Conservation (phyloP, 2,797 vertebrate genomes). For the Syncerus caffer region DNA sequence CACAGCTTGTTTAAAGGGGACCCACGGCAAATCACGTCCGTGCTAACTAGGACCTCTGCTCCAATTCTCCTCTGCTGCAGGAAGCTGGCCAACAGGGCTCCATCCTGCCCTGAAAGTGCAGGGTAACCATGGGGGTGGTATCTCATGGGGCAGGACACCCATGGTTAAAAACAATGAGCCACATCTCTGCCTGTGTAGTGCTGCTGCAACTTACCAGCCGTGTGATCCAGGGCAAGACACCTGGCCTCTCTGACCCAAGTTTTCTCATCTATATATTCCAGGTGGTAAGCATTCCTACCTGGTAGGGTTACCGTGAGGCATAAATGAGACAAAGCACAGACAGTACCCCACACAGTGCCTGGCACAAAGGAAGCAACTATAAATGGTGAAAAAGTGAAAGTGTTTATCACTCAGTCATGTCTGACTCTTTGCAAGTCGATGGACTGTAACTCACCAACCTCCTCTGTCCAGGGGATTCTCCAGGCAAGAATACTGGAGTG, state of each 20-base stretch:
- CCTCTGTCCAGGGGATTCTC: not conserved
- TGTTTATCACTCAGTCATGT: not conserved
- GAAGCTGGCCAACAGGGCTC: not conserved
- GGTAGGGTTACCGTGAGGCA: not conserved
- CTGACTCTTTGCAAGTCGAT: not conserved
- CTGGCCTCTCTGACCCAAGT: not conserved
- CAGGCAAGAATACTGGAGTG: not conserved
- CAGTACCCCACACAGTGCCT: not conserved
- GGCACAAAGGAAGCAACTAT: not conserved
- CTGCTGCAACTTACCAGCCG: not conserved
- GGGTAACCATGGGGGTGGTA: fast-evolving
- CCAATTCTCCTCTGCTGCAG: not conserved
- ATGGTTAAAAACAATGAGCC: not conserved
- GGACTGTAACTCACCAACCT: not conserved
- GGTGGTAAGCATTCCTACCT: not conserved
- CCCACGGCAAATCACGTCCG: not conserved
- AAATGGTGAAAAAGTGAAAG: not conserved
- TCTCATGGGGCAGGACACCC: not conserved
- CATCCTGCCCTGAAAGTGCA: fast-evolving
- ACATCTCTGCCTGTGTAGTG: not conserved
- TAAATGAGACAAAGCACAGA: not conserved
- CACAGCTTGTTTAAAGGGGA: not conserved
- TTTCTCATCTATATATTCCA: not conserved
- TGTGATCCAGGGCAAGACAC: not conserved
- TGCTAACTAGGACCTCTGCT: not conserved